Evolutionary conservation across 2,797 vertebrate species (phyloP), one percentile per base, ranked within the genome.

Genomic region (Pagetopsis macropterus): DNA sequence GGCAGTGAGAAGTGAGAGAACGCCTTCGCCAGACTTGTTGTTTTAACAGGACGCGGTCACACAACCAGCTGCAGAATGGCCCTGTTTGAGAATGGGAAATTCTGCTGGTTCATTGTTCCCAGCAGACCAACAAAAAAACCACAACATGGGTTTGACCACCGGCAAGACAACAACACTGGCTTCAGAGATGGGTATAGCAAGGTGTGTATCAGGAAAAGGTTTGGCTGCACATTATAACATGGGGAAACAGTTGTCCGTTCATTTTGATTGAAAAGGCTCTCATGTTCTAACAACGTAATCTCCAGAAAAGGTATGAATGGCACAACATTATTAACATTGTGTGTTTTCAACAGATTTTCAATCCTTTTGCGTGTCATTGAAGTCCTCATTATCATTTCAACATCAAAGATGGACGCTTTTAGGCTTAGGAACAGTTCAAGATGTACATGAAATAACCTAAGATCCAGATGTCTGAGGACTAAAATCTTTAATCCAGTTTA

Each of bases 91-190:
- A 62, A 76, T 41, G 71, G 85, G 82, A 90, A 87, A 80, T 70
- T 84, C 52, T 66, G 65, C 81, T 65, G 83, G 45, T 76, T 75
- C 55, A 87, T 87, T 91, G 87, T 90, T 85, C 72, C 43, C 37
- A 27, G 60, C 66, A 65, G 71, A 70, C 50, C 61, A 52, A 45
- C 51, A 60, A 61, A 46, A 76, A 58, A 77, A 83, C 80, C 78
- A 78, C 3, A 57, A 68, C 52, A 66, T 57, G 71, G 78, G 81
- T 23, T 65, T 21, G 73, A 69, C 67, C 17, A 9, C 16, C 15
- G 50, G 45, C 31, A 27, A 17, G 68, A 86, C 74, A 84, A 67
- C 55, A 76, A 60, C 19, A 4, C 40, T 9, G 14, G 31, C 19
- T 33, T 46, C 52, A 27, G 54, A 44, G 23, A 56, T 12, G 49